phyloP scores from a whole-genome alignment of 2,113 vertebrate genomes.

The Gnathonemus longibarbis region DNA sequence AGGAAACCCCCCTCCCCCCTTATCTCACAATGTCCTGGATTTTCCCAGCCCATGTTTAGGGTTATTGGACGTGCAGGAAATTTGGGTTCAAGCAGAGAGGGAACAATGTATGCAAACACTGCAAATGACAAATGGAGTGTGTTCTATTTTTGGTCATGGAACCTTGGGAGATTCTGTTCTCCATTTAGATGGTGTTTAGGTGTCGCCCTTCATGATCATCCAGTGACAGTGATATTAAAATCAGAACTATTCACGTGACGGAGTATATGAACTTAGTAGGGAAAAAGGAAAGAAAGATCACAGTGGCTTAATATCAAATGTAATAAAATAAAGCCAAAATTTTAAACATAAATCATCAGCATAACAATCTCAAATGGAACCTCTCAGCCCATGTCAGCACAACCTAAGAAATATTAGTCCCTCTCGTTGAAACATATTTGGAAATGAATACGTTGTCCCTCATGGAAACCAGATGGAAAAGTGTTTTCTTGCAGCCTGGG shows the following conservation, averaged over 20 bases:
- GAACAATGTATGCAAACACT: not conserved
- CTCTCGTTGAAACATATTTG: not conserved
- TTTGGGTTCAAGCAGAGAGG: not conserved
- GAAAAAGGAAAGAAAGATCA: not conserved
- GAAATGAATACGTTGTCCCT: not conserved
- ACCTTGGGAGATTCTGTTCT: not conserved
- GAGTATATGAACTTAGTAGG: not conserved
- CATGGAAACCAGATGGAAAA: not conserved
- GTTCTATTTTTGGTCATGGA: not conserved
- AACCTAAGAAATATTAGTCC: not conserved
- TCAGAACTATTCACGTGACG: not conserved
- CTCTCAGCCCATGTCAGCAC: not conserved
- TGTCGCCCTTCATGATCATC: not conserved
- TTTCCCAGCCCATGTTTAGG: not conserved
- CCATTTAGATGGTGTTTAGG: not conserved
- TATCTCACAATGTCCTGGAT: not conserved
- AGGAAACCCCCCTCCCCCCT: not conserved
- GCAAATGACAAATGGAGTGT: not conserved
- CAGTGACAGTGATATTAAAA: not conserved
- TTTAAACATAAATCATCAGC: not conserved
- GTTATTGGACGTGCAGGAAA: not conserved
- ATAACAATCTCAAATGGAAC: not conserved
- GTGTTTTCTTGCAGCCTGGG: not conserved
- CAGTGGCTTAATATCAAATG: not conserved
- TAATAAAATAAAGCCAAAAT: not conserved